Evolutionary conservation across 2,888 invertebrate genomes (phyloP), one percentile per base, ranked within the genome.

Genomic region (Penaeus monodon): DNA sequence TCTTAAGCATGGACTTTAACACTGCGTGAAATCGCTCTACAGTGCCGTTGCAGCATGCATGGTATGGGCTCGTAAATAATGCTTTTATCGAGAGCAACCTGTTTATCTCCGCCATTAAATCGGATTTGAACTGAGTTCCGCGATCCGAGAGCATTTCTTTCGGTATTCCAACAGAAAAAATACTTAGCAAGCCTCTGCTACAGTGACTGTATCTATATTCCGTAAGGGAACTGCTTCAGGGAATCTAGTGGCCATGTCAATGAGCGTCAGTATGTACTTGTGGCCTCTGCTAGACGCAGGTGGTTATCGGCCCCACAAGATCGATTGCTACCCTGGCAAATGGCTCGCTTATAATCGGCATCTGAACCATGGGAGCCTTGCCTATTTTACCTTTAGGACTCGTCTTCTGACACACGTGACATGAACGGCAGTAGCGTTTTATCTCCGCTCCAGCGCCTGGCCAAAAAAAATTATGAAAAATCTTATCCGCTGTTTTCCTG

Each of bases 161-260:
- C 14, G 68, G 81, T 22, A 82, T 81, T 33, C 77, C 66, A 8
- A 81, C 79, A 38, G 78, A 65, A 78, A 78, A 79, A 17, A 79
- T 84, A 12, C 8, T 10, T 10, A 84, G 38, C 7, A n/a, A 4
- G 84, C 84, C 49, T 84, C 84, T 17, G 78, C 70, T 6, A 79
- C 68, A 10, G 84, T 66, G 2, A 70, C n/a, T 10, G 81, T 33
- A 38, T 70, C 64, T 22, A 73, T 79, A 22, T 80, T 64, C n/a
- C 63, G 68, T 6, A 85, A 38, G 6, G 85, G 80, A 10, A 78
- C 76, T 14, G 79, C 84, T 68, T 84, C 70, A 20, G 84, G 57
- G 57, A 84, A 84, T 24, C 49, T 68, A 12, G 64, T 84, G 10
- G 77, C 7, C 27, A 33, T 44, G 29, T 84, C 68, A 38, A 79